Evolutionary conservation across 2,113 vertebrate species (phyloP), one percentile per base, ranked within the genome.

Genomic region (Coryphaenoides rupestris): DNA sequence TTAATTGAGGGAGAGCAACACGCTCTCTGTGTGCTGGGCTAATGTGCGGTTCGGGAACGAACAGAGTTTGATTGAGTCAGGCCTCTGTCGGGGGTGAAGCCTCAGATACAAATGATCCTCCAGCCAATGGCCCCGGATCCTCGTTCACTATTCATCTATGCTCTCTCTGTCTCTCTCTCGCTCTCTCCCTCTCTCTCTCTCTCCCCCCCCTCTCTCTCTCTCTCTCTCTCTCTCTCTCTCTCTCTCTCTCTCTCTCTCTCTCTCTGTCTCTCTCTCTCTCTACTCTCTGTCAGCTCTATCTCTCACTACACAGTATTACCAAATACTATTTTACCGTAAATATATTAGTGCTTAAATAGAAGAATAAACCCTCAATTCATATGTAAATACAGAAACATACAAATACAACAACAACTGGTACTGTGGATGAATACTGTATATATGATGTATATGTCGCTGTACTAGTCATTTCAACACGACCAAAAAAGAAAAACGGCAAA

Each of bases 1-100:
- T 89, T 91, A 86, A 92, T 87, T 90, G 86, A 87, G 75, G 68
- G 64, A 79, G 76, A 63, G 78, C 87, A 86, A 87, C 79, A 75
- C 76, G 87, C 70, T 60, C 77, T 61, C 79, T 71, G 79, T 79
- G 76, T 69, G 71, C 81, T 68, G 65, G 79, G 69, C 72, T 81
- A 79, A 84, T 79, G 73, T 72, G 21, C 17, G 65, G 68, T 40
- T 69, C 72, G 86, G 69, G 78, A 87, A 84, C 66, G 78, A 82
- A 70, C 69, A 76, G 73, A 23, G 45, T 87, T 79, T 89, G 86
- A 90, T 87, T 76, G 86, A 90, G 83, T 76, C 75, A 58, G 55
- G 70, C 73, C 81, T 66, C 80, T 63, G 16, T 16, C 49, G 4
- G 78, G 73, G 70, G 63, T 76, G 72, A 79, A 84, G 81, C 69